These are phyloP conservation scores for Tipula lateralis DNA, from an alignment of 2,888 invertebrate genomes.

Conservation along the genomic window DNA sequence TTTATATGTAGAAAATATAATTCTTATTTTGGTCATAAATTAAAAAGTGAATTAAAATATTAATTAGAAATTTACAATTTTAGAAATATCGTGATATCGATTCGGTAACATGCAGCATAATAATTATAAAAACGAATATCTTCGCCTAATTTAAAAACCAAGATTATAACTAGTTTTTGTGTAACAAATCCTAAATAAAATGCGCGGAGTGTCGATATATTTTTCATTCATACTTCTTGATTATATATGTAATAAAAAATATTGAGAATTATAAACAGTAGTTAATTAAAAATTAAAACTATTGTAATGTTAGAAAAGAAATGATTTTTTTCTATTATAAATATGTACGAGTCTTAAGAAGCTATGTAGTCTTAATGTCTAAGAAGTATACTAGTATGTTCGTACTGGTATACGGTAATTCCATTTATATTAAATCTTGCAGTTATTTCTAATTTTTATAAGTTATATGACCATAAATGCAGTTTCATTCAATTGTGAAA, in stretches of 20 bases:
- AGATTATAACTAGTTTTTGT: background rate
- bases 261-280: background rate
- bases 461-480: conserved; percentile 26
- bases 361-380: background rate
- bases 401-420: background rate
- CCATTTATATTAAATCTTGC: background rate
- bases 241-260: background rate
- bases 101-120: background rate
- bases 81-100: conserved; percentile 19
- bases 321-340: background rate
- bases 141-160: background rate
- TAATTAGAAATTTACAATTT: background rate
- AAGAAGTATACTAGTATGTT: background rate
- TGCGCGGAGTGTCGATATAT: background rate
- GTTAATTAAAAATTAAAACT: conserved; percentile 3
- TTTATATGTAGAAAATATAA: background rate
- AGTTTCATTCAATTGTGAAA: conserved; percentile 27
- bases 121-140: background rate
- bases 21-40: background rate
- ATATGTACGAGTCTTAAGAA: background rate
- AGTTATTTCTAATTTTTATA: conserved; percentile 5
- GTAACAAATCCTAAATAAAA: background rate
- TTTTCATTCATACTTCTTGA: background rate
- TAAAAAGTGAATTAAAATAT: background rate
- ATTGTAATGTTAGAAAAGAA: background rate